These are phyloP conservation scores for Raja brachyura DNA, from an alignment of 2,113 vertebrate genomes.

Conservation along the genomic window DNA sequence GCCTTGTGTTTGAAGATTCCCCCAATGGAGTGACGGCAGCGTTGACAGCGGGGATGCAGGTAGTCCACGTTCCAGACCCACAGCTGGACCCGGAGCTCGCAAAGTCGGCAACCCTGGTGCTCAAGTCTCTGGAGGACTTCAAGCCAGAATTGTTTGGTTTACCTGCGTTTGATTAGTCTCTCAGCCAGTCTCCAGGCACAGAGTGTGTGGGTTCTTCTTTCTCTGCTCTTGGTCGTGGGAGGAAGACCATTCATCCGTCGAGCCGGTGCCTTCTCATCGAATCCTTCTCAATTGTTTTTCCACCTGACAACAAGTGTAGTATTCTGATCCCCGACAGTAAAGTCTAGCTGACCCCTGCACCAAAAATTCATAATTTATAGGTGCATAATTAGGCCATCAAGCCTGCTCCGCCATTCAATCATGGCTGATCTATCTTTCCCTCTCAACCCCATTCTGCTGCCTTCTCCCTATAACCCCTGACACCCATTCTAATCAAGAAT, in stretches of 20 bases:
- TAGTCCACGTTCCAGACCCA: constrained; percentile 80
- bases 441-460: no score
- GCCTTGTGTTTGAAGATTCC: constrained; percentile 88
- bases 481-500: no score
- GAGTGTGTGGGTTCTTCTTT: not conserved
- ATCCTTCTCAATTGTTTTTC: not conserved
- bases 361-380: not conserved
- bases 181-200: not conserved
- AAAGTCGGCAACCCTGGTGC: constrained; percentile 62
- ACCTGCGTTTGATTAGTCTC: constrained; percentile 60
- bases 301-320: not conserved
- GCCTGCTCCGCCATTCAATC: no score
- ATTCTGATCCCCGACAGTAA: no score
- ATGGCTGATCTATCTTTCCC: no score
- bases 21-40: constrained; percentile 76
- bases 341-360: not conserved
- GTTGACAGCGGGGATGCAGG: constrained; percentile 79
- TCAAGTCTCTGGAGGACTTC: constrained; percentile 75
- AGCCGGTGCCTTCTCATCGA: not conserved
- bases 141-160: constrained; percentile 75
- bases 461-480: no score
- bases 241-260: not conserved
- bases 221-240: no score
- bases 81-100: constrained; percentile 63
- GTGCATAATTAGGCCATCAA: no score